Evolutionary conservation across 2,888 invertebrate species (phyloP).

Genomic region (Sceliomorpha sp.): DNA sequence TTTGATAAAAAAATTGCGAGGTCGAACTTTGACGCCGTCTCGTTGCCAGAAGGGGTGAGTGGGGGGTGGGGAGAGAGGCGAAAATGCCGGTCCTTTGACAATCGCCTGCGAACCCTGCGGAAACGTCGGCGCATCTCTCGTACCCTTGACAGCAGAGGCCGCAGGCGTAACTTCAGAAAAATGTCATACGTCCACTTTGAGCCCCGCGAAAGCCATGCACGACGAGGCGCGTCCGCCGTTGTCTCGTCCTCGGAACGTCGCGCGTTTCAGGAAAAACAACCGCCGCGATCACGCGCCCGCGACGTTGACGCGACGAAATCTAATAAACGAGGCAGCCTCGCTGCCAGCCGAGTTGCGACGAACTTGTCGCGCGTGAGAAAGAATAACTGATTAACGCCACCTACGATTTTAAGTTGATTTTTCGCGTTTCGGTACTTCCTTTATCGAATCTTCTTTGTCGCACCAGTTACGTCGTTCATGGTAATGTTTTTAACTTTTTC

Average conservation of each 20-base stretch:
- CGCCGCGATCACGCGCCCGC: not conserved
- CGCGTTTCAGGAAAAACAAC: slow-evolving; percentile 5
- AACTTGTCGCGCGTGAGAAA: slow-evolving; percentile 3
- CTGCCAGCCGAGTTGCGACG: too few species aligned
- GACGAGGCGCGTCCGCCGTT: not conserved
- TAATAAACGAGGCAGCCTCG: slow-evolving; percentile 1
- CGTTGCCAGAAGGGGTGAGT: too few species aligned
- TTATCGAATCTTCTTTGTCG: too few species aligned
- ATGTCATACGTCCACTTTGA: slow-evolving; percentile 40
- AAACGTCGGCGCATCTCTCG: slow-evolving; percentile 18
- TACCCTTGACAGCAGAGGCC: slow-evolving; percentile 24
- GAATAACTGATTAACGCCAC: slow-evolving; percentile 8
- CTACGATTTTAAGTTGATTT: too few species aligned
- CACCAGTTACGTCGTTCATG: too few species aligned
- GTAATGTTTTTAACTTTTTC: too few species aligned
- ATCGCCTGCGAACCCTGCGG: slow-evolving; percentile 5
- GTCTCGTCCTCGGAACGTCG: slow-evolving; percentile 12
- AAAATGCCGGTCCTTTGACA: too few species aligned
- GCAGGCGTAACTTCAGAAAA: slow-evolving; percentile 38
- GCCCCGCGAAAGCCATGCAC: slow-evolving; percentile 10
- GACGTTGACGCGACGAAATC: slow-evolving; percentile 1
- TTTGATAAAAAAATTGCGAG: too few species aligned
- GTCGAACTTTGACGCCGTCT: too few species aligned
- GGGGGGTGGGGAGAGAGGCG: too few species aligned
- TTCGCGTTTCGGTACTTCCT: too few species aligned